Evolutionary conservation across 2,888 invertebrate species (phyloP), one percentile per base, ranked within the genome.

Genomic region (Ormyrus rosae): DNA sequence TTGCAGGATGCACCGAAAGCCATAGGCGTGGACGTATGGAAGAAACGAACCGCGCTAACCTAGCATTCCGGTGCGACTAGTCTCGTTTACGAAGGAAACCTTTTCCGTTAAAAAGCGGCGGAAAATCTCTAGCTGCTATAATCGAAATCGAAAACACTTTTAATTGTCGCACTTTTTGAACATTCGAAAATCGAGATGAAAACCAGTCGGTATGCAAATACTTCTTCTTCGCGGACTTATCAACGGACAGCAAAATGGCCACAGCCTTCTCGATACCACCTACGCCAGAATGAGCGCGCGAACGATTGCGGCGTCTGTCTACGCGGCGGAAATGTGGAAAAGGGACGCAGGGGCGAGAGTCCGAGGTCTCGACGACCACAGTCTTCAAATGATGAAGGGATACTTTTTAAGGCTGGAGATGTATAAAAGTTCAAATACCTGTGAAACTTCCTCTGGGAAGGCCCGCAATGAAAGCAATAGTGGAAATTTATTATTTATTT

Each of bases 161-260:
- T 69, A 70, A 69, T 70, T 61, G 50, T 46, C 70, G 65, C 60
- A 55, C 73, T 68, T 81, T 75, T 75, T 69, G 70, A 78, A 81
- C 55, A 70, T 72, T 80, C 51, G 67, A 68, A 80, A 80, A 58
- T 19, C 65, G 55, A 60, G 5, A 5, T 6, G 70, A 78, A 78
- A 85, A 89, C 87, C 90, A 87, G 90, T 91, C 90, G 90, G 90
- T 91, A 91, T 89, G 89, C 86, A 86, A 88, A 89, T 88, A 86
- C 85, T 86, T 85, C 86, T 34, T 34, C 51, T 56, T 73, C 69
- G 76, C 80, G 86, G 84, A 90, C 89, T 91, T 91, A 91, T 91
- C 90, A 91, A 91, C 91, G 90, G 91, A 90, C 83, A 90, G 89
- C 90, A 91, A 91, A 89, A 91, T 91, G 91, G 91, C 91, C 86